phyloP scores from a whole-genome alignment of 1,140 invertebrate species.

The Drosophila watanabei region DNA sequence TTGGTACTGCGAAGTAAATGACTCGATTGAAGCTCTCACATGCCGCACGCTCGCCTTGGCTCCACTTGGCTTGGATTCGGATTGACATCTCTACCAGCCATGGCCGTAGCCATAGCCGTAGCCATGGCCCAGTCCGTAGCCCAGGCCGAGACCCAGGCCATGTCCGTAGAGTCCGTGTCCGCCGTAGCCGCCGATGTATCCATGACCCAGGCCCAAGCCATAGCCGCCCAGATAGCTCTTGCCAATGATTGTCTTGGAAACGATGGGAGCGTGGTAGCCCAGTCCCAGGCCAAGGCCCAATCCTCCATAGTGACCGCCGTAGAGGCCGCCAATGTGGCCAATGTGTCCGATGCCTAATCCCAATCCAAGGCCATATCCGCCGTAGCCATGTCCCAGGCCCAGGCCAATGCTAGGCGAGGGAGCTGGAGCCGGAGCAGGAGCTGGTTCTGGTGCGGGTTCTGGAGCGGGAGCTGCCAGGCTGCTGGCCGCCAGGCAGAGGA shows the following conservation, averaged over 20 bases:
- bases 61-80: background rate
- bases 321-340: constrained; percentile 47
- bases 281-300: constrained; percentile 53
- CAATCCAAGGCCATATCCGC: constrained; percentile 54
- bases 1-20: constrained; percentile 42
- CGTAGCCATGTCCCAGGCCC: constrained; percentile 70
- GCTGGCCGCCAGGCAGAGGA: constrained; percentile 45
- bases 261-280: constrained; percentile 67
- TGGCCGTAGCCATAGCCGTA: constrained; percentile 51
- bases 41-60: constrained; percentile 27
- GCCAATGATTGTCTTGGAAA: constrained; percentile 80
- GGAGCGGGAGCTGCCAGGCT: constrained; percentile 58
- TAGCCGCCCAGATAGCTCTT: constrained; percentile 71
- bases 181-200: constrained; percentile 66
- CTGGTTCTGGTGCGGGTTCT: constrained; percentile 48
- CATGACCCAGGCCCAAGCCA: constrained; percentile 63
- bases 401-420: constrained; percentile 62
- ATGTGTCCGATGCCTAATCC: constrained; percentile 46
- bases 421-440: constrained; percentile 53
- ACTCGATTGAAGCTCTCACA: constrained; percentile 62
- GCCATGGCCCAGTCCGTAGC: constrained; percentile 72
- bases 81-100: constrained; percentile 50
- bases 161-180: constrained; percentile 73
- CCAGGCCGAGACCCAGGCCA: constrained; percentile 61
- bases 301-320: constrained; percentile 51